Evolutionary conservation across 2,888 invertebrate species (phyloP).

Genomic region (Auanema freiburgensis): DNA sequence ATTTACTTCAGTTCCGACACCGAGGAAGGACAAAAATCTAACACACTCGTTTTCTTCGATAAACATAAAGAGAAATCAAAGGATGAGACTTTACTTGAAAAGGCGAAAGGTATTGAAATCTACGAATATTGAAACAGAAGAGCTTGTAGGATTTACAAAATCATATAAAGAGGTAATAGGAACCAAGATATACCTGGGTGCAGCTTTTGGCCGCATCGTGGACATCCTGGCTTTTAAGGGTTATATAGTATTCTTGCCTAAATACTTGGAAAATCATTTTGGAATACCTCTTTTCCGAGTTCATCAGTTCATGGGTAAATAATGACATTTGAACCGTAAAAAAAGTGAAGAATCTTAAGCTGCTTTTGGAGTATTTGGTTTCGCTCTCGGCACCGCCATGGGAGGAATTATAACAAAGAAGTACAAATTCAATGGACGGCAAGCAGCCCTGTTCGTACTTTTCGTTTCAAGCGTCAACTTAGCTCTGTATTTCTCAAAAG

Average conservation of each 20-base stretch:
- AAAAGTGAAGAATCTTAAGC: too few relatives aligned
- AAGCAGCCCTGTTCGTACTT: slow-evolving; percentile 51
- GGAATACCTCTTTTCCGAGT: slow-evolving; percentile 63
- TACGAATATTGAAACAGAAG: not conserved
- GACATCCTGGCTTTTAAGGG: slow-evolving; percentile 64
- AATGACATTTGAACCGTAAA: too few relatives aligned
- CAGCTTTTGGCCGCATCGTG: slow-evolving; percentile 58
- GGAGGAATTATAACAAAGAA: slow-evolving; percentile 53
- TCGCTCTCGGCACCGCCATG: slow-evolving; percentile 56
- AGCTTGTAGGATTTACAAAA: slow-evolving; percentile 43
- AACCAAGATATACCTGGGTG: slow-evolving; percentile 54
- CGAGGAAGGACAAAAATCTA: slow-evolving; percentile 21
- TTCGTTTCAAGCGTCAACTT: slow-evolving; percentile 54
- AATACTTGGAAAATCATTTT: slow-evolving; percentile 64
- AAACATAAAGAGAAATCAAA: slow-evolving; percentile 28
- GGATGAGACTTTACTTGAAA: slow-evolving; percentile 17
- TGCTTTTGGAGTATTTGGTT: slow-evolving; percentile 63
- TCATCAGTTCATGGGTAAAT: slow-evolving; percentile 60
- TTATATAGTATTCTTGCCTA: slow-evolving; percentile 63
- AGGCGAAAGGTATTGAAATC: slow-evolving; percentile 13
- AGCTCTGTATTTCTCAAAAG: slow-evolving; percentile 50
- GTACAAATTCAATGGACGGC: slow-evolving; percentile 44
- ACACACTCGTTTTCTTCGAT: slow-evolving; percentile 31
- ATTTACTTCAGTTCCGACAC: not conserved
- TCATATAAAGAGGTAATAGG: slow-evolving; percentile 50